These are phyloP conservation scores for Ichneumon xanthorius DNA, from an alignment of 2,888 invertebrate species.

Conservation along the genomic window DNA sequence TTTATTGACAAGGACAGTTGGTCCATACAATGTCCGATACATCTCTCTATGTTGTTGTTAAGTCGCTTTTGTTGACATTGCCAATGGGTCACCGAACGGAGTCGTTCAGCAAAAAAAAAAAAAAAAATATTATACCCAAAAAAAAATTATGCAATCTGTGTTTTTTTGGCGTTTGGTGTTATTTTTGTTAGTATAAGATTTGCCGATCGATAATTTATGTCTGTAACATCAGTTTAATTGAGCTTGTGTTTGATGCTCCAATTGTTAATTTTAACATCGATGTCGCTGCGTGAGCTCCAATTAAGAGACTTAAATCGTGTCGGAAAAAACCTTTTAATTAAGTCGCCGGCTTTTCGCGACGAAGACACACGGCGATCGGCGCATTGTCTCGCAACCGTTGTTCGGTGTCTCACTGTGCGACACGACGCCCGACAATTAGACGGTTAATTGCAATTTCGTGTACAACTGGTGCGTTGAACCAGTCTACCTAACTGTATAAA, in stretches of 20 bases:
- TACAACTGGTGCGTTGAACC: constrained; percentile 64
- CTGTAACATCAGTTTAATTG: neutral
- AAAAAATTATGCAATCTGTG: neutral
- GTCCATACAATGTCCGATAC: no score
- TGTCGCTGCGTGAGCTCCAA: neutral
- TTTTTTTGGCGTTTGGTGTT: neutral
- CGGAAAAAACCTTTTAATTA: neutral
- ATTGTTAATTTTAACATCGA: neutral
- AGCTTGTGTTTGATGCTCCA: neutral
- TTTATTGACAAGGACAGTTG: no score
- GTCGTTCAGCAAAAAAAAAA: no score
- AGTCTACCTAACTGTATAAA: constrained; percentile 80
- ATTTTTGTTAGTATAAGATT: neutral
- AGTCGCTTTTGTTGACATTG: no score
- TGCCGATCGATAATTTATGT: neutral
- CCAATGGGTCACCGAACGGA: no score
- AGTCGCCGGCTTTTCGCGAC: neutral
- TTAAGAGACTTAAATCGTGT: neutral
- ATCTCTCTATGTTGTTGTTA: no score
- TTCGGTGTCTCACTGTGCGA: constrained; percentile 15
- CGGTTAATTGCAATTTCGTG: constrained; percentile 61
- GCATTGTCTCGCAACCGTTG: constrained; percentile 17
- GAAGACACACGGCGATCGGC: constrained; percentile 47
- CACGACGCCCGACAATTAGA: constrained; percentile 43
- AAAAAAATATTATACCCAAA: neutral